Base-by-base conservation (phyloP, 2,888 invertebrate species). In the Amiota communis region DNA sequence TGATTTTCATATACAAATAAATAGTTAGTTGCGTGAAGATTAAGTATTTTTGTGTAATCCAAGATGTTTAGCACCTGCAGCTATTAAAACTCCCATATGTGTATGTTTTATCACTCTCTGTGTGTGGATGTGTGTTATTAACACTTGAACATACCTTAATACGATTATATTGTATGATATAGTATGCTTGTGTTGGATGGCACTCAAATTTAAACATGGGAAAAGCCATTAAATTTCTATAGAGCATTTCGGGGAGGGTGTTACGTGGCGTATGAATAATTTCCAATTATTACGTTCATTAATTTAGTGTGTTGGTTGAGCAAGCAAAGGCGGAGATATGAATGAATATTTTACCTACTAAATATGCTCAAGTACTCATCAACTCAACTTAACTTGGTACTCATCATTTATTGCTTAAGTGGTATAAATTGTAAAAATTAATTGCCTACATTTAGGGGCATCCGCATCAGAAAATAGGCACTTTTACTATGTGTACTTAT, bases 61-160 rank as follows among this genome's bases (percentile, higher is more conserved):
- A 36, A 36, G 36, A 36, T 36, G 36, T 36, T 36, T 36, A 15
- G 36, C 46, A 63, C 63, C 12, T 63, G 63, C n/a, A n/a, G 53
- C 53, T 53, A 53, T 53, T n/a, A 36, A 36, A 36, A 36, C 36
- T 36, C 36, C 36, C 36, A 36, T 36, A 36, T 36, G 36, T 2
- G 3, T n/a, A n/a, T 53, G 53, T 53, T 53, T 74, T 71, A 56
- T 53, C 46, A 1, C 12, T 63, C 49, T 73, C 47, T 67, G 72
- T 46, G 63, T 57, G 20, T 65, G 64, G 46, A 13, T 65, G 15
- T 68, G 13, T 63, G 11, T n/a, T 46, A 46, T 10, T 4, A 53
- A n/a, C 12, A 53, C 53, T 53, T 36, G 36, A 36, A 36, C 36
- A 36, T 36, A 36, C 8, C 2, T 36, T 36, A 36, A 36, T 36